Conservation (phyloP, 2,797 vertebrate genomes). For the Mormyrus hasselquistii region DNA sequence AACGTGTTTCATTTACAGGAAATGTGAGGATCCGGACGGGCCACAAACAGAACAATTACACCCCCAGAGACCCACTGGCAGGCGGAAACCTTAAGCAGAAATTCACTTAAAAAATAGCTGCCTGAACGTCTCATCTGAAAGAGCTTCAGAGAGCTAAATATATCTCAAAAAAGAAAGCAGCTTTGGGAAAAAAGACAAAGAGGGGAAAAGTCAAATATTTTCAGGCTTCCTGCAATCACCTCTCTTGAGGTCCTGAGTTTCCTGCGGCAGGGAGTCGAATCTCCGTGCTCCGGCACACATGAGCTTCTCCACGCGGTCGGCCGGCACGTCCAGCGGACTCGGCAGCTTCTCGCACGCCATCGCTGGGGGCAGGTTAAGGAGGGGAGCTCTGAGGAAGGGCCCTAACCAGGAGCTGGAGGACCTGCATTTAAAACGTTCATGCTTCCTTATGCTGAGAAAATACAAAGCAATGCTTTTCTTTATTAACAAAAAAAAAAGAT, state of each 20-base stretch:
- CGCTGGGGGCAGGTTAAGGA: slow-evolving; percentile 67
- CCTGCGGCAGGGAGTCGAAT: slow-evolving; percentile 77
- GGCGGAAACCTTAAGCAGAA: neutral
- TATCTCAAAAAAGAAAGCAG: neutral
- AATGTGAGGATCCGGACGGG: neutral
- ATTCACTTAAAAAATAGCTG: neutral
- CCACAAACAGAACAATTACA: neutral
- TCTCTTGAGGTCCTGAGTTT: slow-evolving; percentile 78
- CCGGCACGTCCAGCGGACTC: slow-evolving; percentile 76
- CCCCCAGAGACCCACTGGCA: neutral
- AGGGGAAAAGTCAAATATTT: neutral
- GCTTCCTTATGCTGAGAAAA: neutral
- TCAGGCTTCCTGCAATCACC: slow-evolving; percentile 57
- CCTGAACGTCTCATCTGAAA: neutral
- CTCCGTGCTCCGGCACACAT: slow-evolving; percentile 72
- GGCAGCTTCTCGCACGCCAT: slow-evolving; percentile 93
- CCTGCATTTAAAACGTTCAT: neutral
- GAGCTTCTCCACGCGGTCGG: slow-evolving; percentile 83
- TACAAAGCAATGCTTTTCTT: neutral
- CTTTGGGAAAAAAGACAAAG: neutral
- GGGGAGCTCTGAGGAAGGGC: neutral
- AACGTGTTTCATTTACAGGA: neutral
- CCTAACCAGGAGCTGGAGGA: neutral
- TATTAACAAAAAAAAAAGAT: neutral
- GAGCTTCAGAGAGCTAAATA: neutral